Evolutionary conservation across 2,797 vertebrate genomes (phyloP).

Genomic region (Poecilia picta): DNA sequence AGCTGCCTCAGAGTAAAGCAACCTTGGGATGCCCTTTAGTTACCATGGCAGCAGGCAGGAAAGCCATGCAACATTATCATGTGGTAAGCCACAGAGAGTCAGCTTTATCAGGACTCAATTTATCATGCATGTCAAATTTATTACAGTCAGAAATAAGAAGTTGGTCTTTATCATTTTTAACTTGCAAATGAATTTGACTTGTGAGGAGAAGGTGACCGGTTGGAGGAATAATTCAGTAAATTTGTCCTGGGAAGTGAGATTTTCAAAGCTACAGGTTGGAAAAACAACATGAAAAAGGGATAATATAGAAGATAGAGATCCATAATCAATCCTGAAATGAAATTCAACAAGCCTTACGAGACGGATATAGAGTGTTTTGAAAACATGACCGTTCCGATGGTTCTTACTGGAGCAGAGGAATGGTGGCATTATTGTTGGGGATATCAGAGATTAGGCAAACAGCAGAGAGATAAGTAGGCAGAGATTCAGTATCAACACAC

Average conservation of each 20-base stretch:
- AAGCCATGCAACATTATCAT: constrained; percentile 64
- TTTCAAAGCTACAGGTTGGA: not conserved
- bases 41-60: constrained; percentile 68
- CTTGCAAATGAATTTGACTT: constrained; percentile 39
- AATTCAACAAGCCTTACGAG: constrained; percentile 13
- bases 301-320: not conserved
- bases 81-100: constrained; percentile 39
- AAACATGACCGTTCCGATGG: not conserved
- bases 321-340: not conserved
- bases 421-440: constrained; percentile 63
- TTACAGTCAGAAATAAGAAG: constrained; percentile 46
- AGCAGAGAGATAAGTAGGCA: constrained; percentile 65
- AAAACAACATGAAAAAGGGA: not conserved
- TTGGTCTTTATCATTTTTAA: constrained; percentile 37
- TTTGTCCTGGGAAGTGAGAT: not conserved
- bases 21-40: constrained; percentile 78
- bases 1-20: constrained; percentile 63
- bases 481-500: not conserved
- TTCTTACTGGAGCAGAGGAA: constrained; percentile 37
- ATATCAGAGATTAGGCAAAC: constrained; percentile 67
- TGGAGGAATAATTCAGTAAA: not conserved
- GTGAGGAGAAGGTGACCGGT: constrained; percentile 1
- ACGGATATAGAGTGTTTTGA: constrained; percentile 18
- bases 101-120: constrained; percentile 68
- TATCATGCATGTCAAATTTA: constrained; percentile 72